These are phyloP conservation scores for Belgica antarctica DNA, from an alignment of 2,888 invertebrate species.

Conservation along the genomic window DNA sequence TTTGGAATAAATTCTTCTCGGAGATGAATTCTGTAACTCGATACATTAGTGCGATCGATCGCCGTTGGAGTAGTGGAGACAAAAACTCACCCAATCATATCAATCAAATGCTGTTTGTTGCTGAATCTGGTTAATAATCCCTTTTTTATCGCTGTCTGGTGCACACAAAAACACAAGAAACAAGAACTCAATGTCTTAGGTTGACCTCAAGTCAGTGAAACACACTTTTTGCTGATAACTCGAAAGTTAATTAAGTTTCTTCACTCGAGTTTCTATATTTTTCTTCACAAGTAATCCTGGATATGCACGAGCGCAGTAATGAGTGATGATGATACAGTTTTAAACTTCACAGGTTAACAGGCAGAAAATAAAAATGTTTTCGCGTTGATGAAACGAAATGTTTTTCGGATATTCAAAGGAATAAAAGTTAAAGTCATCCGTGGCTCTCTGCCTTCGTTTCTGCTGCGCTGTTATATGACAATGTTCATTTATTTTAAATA, in stretches of 20 bases:
- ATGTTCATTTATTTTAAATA: slow-evolving; percentile 41
- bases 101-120: slow-evolving; percentile 19
- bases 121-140: slow-evolving; percentile 17
- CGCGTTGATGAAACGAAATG: slow-evolving; percentile 1
- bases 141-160: slow-evolving; percentile 11
- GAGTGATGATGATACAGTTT: slow-evolving; percentile 28
- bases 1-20: not conserved
- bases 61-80: slow-evolving; percentile 11
- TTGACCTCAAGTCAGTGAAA: slow-evolving; percentile 15
- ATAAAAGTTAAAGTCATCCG: slow-evolving; percentile 37
- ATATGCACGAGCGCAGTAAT: not conserved
- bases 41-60: slow-evolving; percentile 9
- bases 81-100: slow-evolving; percentile 27
- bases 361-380: not conserved
- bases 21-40: slow-evolving; percentile 19
- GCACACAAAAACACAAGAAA: no score
- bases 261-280: not conserved
- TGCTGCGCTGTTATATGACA: slow-evolving; percentile 40
- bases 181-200: slow-evolving; percentile 9
- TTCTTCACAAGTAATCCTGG: slow-evolving; percentile 12
- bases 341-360: not conserved
- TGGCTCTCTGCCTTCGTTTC: slow-evolving; percentile 21
- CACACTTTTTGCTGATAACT: slow-evolving; percentile 23
- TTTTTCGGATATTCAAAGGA: slow-evolving; percentile 13
- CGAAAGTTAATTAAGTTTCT: slow-evolving; percentile 32